Conservation (phyloP, 2,113 vertebrate species). For the Chloropsis hardwickii region DNA sequence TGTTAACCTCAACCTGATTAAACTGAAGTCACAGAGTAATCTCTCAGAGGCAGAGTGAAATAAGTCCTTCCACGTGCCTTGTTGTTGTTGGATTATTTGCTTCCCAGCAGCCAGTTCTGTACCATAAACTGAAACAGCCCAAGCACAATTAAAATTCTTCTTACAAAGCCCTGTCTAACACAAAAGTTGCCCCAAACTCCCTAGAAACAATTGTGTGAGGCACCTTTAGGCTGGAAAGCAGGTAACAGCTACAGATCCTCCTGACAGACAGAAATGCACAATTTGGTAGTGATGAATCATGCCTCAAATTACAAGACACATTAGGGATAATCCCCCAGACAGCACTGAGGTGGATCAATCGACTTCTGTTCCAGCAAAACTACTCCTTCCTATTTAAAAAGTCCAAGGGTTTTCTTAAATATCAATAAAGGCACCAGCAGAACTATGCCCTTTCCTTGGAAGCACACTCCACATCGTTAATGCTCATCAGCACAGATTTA, state of each 20-base stretch:
- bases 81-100: not conserved
- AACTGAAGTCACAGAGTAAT: not conserved
- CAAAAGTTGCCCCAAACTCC: not conserved
- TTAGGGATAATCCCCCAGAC: not conserved
- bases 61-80: not conserved
- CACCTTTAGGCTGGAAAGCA: not conserved
- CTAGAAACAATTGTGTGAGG: not conserved
- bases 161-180: not conserved
- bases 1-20: not conserved
- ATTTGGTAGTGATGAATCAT: not conserved
- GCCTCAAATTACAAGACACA: not conserved
- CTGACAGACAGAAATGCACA: not conserved
- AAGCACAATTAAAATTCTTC: not conserved
- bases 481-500: not conserved
- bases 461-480: rapidly evolving
- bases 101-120: not conserved
- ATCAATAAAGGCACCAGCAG: not conserved
- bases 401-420: not conserved
- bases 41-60: not conserved
- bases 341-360: not conserved
- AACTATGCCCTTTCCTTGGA: not conserved
- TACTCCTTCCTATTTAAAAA: not conserved
- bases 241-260: not conserved
- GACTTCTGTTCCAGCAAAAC: not conserved
- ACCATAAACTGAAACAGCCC: not conserved